Conservation (phyloP, 2,888 invertebrate species). For the Platypus cylindrus region DNA sequence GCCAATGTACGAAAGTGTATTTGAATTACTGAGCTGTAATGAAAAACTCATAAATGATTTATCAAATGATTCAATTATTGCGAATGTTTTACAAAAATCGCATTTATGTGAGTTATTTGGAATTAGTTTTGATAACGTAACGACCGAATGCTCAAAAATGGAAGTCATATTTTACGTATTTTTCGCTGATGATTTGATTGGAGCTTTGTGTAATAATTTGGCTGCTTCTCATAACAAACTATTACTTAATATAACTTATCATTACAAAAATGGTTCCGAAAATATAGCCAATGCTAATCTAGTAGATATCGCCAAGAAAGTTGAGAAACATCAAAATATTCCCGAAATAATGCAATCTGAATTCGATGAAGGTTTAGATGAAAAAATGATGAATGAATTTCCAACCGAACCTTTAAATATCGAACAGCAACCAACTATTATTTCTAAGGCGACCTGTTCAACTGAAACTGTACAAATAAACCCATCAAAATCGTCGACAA, state of each 20-base stretch:
- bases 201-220: slow-evolving; percentile 65
- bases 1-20: slow-evolving; percentile 56
- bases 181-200: slow-evolving; percentile 54
- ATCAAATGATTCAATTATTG: slow-evolving; percentile 47
- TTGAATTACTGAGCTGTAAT: slow-evolving; percentile 61
- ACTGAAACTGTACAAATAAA: slow-evolving; percentile 27
- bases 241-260: slow-evolving; percentile 47
- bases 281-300: slow-evolving; percentile 17
- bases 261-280: slow-evolving; percentile 25
- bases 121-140: slow-evolving; percentile 44
- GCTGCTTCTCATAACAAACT: slow-evolving; percentile 55
- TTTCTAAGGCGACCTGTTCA: slow-evolving; percentile 18
- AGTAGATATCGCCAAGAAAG: slow-evolving; percentile 11
- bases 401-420: slow-evolving; percentile 15
- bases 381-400: not conserved
- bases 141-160: slow-evolving; percentile 35
- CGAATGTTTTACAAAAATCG: slow-evolving; percentile 47
- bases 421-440: slow-evolving; percentile 10
- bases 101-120: slow-evolving; percentile 49
- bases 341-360: slow-evolving; percentile 2
- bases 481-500: slow-evolving; percentile 29
- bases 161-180: too few relatives aligned
- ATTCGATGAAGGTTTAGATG: slow-evolving; percentile 2
- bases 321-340: slow-evolving; percentile 2
- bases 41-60: slow-evolving; percentile 46